phyloP scores from a whole-genome alignment of 1,140 invertebrate genomes.

The Streblospio benedicti region DNA sequence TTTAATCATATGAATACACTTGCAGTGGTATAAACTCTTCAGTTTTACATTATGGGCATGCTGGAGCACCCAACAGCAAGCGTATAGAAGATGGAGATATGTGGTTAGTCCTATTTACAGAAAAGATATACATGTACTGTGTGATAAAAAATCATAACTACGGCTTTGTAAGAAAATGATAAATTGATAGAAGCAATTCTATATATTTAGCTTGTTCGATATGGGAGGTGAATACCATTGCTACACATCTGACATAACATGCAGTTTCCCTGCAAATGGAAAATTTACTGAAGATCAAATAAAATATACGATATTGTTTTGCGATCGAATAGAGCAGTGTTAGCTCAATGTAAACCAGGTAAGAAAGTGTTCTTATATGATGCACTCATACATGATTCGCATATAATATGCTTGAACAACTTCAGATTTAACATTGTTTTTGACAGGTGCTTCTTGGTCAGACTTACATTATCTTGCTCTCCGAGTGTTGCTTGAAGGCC shows the following conservation, averaged over 20 bases:
- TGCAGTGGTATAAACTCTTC: conserved; percentile 77
- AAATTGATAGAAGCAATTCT: no score
- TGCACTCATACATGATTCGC: no score
- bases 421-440: no score
- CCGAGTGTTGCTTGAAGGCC: conserved; percentile 61
- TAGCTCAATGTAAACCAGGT: conserved; percentile 72
- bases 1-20: no score
- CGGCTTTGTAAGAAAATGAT: no score
- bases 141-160: no score
- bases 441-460: conserved; percentile 70
- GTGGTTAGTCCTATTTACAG: no score
- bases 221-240: conserved; percentile 97
- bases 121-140: no score
- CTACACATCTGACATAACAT: conserved; percentile 94
- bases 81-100: conserved; percentile 76
- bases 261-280: conserved; percentile 87
- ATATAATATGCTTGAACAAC: no score
- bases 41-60: conserved; percentile 93
- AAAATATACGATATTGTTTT: conserved; percentile 86
- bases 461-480: conserved; percentile 90
- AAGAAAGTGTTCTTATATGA: no score
- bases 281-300: conserved; percentile 90
- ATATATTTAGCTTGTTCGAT: conserved; percentile 73
- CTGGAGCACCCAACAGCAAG: conserved; percentile 81
- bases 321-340: conserved; percentile 71